Conservation (phyloP, 1,140 invertebrate species). For the Microplitis demolitor region DNA sequence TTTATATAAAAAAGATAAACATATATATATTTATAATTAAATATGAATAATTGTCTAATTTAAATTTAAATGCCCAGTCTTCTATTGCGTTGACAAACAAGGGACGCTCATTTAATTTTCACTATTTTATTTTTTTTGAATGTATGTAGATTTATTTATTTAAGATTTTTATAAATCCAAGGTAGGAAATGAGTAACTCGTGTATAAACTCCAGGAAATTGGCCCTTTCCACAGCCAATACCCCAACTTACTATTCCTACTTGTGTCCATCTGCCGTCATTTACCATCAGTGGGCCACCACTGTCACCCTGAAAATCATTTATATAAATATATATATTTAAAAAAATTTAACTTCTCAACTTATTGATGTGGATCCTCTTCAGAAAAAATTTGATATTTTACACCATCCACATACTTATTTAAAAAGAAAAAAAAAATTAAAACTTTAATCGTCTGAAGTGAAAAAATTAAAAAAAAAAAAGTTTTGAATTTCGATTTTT, state of each 20-base stretch:
- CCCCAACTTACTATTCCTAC: constrained; percentile 94
- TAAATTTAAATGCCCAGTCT: too few relatives aligned
- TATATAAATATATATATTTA: not conserved
- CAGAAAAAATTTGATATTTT: too few relatives aligned
- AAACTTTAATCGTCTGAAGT: not conserved
- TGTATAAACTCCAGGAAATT: constrained; percentile 89
- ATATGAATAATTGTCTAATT: too few relatives aligned
- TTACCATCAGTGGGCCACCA: constrained; percentile 86
- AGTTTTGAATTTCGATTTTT: not conserved
- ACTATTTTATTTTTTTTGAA: too few relatives aligned
- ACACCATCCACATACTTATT: too few relatives aligned
- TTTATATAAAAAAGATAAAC: too few relatives aligned
- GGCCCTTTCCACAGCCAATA: constrained; percentile 88
- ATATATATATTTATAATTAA: too few relatives aligned
- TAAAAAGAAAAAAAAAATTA: too few relatives aligned
- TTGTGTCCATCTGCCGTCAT: constrained; percentile 78
- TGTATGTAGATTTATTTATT: constrained; percentile 41
- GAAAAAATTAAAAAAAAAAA: not conserved
- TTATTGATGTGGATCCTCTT: too few relatives aligned
- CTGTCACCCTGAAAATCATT: constrained; percentile 77
- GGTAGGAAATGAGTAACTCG: constrained; percentile 75
- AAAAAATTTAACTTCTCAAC: not conserved
- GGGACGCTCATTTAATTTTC: not conserved
- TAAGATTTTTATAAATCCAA: constrained; percentile 78
- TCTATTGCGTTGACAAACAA: too few relatives aligned